Percentiles rank a stretch among this genome's conserved stretches.
Evolutionary conservation across 2,888 invertebrate genomes (phyloP).

Genomic region (Lordiphosa andalusiaca): DNA sequence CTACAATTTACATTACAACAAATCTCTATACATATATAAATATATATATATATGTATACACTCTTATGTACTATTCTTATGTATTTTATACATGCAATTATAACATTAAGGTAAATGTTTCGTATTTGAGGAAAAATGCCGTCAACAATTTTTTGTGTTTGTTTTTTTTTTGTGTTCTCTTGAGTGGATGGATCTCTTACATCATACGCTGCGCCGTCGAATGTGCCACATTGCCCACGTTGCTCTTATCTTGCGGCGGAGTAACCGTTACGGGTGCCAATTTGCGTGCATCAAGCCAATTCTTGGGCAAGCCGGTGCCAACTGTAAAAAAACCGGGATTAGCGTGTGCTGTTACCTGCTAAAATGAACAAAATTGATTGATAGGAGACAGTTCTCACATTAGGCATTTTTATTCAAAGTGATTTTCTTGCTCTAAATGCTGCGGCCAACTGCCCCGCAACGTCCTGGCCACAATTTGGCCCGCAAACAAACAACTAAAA

Average conservation of each 20-base stretch:
- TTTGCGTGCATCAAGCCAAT: slow-evolving; percentile 58
- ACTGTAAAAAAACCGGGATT: slow-evolving; percentile 54
- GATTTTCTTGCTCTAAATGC: slow-evolving; percentile 49
- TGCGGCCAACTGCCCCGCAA: slow-evolving; percentile 37
- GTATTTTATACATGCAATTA: slow-evolving; percentile 73
- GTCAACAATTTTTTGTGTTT: not conserved
- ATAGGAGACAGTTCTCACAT: slow-evolving; percentile 47
- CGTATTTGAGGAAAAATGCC: slow-evolving; percentile 49
- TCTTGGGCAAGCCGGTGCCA: slow-evolving; percentile 64
- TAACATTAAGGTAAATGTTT: slow-evolving; percentile 68
- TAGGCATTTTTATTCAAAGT: slow-evolving; percentile 64
- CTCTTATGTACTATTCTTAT: slow-evolving; percentile 73
- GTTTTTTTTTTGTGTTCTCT: slow-evolving; percentile 6
- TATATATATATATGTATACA: slow-evolving; percentile 45
- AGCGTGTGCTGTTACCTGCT: not conserved
- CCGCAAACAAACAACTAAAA: not conserved
- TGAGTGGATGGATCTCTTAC: slow-evolving; percentile 25
- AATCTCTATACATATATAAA: slow-evolving; percentile 55
- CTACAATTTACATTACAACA: slow-evolving; percentile 59
- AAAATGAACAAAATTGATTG: too few species aligned
- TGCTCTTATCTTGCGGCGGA: slow-evolving; percentile 26
- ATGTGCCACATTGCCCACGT: slow-evolving; percentile 67
- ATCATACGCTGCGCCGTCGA: slow-evolving; percentile 64
- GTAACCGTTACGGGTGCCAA: slow-evolving; percentile 19
- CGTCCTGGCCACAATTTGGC: slow-evolving; percentile 24